A percentile compares a stretch with the other conserved stretches of the same genome.
phyloP scores from a whole-genome alignment of 2,113 vertebrate species.

The Tinamus guttatus region DNA sequence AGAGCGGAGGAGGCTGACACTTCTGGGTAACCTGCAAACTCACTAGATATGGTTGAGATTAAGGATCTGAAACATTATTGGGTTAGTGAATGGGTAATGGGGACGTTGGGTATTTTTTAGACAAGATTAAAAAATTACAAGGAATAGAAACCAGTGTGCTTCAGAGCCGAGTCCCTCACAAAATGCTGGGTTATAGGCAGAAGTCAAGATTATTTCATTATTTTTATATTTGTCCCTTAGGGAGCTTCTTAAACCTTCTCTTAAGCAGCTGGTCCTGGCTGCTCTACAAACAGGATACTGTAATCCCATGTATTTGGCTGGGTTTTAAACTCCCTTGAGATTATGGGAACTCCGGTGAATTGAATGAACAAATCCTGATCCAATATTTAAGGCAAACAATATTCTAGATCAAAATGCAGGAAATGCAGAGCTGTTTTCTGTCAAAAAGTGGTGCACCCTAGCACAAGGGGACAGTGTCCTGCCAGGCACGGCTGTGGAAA shows the following conservation, averaged over 20 bases:
- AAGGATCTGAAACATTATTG: not conserved
- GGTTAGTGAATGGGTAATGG: not conserved
- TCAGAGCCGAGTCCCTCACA: not conserved
- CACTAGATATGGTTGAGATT: not conserved
- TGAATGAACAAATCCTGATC: not conserved
- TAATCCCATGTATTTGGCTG: not conserved
- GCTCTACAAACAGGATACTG: not conserved
- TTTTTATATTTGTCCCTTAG: not conserved
- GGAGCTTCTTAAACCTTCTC: not conserved
- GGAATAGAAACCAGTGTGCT: not conserved
- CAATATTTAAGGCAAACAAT: not conserved
- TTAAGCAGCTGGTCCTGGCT: not conserved
- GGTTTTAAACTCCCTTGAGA: not conserved
- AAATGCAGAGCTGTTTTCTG: not conserved
- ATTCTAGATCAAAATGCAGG: not conserved
- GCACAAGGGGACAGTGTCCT: not conserved
- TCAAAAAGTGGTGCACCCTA: not conserved
- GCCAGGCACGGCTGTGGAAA: not conserved
- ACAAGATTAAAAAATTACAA: not conserved
- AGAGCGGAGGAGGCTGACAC: not conserved
- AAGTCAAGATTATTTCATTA: not conserved
- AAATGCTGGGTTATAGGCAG: not conserved
- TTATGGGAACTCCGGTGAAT: not conserved
- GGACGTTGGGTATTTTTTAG: not conserved
- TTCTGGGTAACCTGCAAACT: not conserved